phyloP scores from a whole-genome alignment of 1,140 invertebrate genomes.

The Phortica variegata region DNA sequence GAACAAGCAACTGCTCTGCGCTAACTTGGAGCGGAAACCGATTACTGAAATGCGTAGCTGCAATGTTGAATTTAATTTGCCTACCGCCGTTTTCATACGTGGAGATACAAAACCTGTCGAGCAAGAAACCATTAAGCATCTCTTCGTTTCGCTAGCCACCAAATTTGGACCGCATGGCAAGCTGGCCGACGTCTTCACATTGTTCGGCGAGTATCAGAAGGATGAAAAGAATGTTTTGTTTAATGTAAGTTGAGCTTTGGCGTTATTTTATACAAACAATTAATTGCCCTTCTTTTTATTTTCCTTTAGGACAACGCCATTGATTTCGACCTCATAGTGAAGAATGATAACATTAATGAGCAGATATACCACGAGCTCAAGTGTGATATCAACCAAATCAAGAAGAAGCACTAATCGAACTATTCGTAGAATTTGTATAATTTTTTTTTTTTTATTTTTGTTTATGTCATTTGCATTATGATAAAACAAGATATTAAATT shows the following conservation, averaged over 20 bases:
- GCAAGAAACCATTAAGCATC: constrained; percentile 46
- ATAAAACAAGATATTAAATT: no score
- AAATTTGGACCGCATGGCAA: constrained; percentile 44
- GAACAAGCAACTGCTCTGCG: constrained; percentile 43
- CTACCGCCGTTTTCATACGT: constrained; percentile 35
- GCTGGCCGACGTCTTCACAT: constrained; percentile 44
- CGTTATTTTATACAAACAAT: no score
- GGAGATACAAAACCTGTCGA: constrained; percentile 33
- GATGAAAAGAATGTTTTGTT: constrained; percentile 43
- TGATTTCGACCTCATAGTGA: constrained; percentile 33
- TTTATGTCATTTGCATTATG: no score
- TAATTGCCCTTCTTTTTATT: neutral
- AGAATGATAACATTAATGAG: constrained; percentile 30
- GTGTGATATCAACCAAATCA: constrained; percentile 27
- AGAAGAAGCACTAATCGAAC: neutral
- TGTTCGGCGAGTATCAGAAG: constrained; percentile 41
- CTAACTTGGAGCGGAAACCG: constrained; percentile 31
- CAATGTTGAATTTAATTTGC: constrained; percentile 45
- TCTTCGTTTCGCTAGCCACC: constrained; percentile 42
- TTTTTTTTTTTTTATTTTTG: neutral
- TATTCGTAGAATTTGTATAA: neutral
- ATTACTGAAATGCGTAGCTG: constrained; percentile 40
- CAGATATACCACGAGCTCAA: constrained; percentile 35
- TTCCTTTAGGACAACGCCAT: constrained; percentile 36
- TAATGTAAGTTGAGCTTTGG: constrained; percentile 25